Conservation (phyloP, 1,140 invertebrate species). For the Thaumatotibia leucotreta region DNA sequence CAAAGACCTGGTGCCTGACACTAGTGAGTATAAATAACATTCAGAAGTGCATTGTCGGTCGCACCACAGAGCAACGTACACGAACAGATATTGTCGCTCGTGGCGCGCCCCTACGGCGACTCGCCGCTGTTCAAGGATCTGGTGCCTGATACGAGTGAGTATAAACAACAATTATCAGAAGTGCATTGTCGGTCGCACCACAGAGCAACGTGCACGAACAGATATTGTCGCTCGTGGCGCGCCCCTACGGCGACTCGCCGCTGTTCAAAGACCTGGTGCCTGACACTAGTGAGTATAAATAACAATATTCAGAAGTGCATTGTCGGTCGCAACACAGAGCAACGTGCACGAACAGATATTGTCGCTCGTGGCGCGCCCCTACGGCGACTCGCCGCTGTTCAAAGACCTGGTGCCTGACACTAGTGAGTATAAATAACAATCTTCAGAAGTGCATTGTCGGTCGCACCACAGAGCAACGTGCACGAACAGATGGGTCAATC, state of each 20-base stretch:
- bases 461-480: constrained; percentile 38
- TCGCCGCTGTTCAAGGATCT: constrained; percentile 57
- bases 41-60: constrained; percentile 14
- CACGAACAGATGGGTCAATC: too few relatives aligned
- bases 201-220: constrained; percentile 55
- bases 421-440: constrained; percentile 44
- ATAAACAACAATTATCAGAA: constrained; percentile 22
- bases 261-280: constrained; percentile 59
- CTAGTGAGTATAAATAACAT: constrained; percentile 30
- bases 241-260: constrained; percentile 55
- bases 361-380: constrained; percentile 48
- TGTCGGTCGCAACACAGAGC: constrained; percentile 27
- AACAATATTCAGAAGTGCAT: neutral
- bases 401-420: constrained; percentile 49
- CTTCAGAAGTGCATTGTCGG: constrained; percentile 23
- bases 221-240: constrained; percentile 46
- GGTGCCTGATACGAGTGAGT: constrained; percentile 44
- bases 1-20: constrained; percentile 51
- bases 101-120: constrained; percentile 54
- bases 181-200: constrained; percentile 26
- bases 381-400: constrained; percentile 55
- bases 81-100: constrained; percentile 52
- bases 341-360: constrained; percentile 60
- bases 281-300: constrained; percentile 38
- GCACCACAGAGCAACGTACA: constrained; percentile 42